These are phyloP conservation scores for Drosophila ficusphila DNA, from an alignment of 1,140 invertebrate genomes.

Conservation along the genomic window DNA sequence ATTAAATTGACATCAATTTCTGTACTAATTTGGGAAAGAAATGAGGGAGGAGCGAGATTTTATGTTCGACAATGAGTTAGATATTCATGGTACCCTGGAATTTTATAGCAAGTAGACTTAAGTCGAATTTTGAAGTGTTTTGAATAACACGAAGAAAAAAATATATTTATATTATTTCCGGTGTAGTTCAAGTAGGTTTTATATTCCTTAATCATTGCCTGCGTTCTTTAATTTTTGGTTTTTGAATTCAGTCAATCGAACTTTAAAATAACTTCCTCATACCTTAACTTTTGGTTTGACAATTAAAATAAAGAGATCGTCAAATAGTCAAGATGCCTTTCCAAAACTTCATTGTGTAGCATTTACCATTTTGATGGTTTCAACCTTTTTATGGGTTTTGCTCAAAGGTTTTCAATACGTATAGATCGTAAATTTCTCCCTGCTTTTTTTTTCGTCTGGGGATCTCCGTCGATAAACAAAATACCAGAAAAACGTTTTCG, in stretches of 20 bases:
- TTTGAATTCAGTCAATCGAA: no score
- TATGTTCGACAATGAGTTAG: slow-evolving; percentile 1
- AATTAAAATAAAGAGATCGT: slow-evolving; percentile 33
- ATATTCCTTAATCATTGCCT: no score
- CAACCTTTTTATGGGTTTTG: slow-evolving; percentile 54
- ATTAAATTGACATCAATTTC: slow-evolving; percentile 62
- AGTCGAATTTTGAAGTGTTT: no score
- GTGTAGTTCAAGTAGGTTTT: no score
- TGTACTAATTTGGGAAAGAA: slow-evolving; percentile 28
- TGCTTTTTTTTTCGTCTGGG: slow-evolving; percentile 2
- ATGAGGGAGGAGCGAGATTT: slow-evolving; percentile 24
- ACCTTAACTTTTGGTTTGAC: background rate
- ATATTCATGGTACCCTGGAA: slow-evolving; percentile 15
- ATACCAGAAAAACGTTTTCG: slow-evolving; percentile 70
- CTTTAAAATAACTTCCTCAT: background rate
- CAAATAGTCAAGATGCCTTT: slow-evolving; percentile 30
- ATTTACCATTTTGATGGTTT: slow-evolving; percentile 60
- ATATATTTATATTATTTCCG: no score
- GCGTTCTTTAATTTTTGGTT: no score
- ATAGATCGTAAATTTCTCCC: slow-evolving; percentile 49
- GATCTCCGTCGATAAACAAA: slow-evolving; percentile 42
- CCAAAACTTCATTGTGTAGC: slow-evolving; percentile 33
- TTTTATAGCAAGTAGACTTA: background rate
- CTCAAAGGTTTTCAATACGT: slow-evolving; percentile 50
- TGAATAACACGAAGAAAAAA: no score